A percentile compares a stretch with the other conserved stretches of the same genome.
These are phyloP conservation scores for Exocentrus adspersus DNA, from an alignment of 2,888 invertebrate species.

Conservation along the genomic window DNA sequence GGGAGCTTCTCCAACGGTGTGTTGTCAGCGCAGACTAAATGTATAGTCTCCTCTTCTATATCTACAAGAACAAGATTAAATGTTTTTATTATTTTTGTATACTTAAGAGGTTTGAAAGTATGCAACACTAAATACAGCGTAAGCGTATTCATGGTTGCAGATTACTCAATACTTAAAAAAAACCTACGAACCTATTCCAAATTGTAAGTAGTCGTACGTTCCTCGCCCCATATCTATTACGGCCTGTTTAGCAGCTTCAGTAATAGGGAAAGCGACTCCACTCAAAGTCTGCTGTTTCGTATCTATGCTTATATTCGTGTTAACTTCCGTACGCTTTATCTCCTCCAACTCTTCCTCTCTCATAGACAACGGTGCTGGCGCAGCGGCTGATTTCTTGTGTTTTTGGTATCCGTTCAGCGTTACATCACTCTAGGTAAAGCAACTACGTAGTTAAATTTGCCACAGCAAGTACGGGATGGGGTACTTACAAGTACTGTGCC, in stretches of 20 bases:
- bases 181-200: constrained; percentile 27
- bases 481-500: constrained; percentile 77
- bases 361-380: constrained; percentile 90
- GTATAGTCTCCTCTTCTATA: constrained; percentile 86
- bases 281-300: constrained; percentile 89
- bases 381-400: constrained; percentile 78
- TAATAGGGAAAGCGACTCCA: constrained; percentile 91
- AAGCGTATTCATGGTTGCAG: no score
- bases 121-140: no score
- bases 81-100: no score
- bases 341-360: constrained; percentile 88
- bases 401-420: constrained; percentile 83
- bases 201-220: constrained; percentile 75
- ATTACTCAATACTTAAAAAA: no score
- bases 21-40: constrained; percentile 79
- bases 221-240: constrained; percentile 79
- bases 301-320: constrained; percentile 81
- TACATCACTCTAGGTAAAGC: constrained; percentile 82
- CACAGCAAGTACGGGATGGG: no score
- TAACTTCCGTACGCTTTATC: constrained; percentile 74
- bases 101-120: no score
- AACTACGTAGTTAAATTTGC: no score
- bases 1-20: constrained; percentile 76
- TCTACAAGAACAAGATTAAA: constrained; percentile 74
- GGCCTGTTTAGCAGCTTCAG: constrained; percentile 80